phyloP scores from a whole-genome alignment of 2,888 invertebrate genomes.

The Stictocephala bisonia region DNA sequence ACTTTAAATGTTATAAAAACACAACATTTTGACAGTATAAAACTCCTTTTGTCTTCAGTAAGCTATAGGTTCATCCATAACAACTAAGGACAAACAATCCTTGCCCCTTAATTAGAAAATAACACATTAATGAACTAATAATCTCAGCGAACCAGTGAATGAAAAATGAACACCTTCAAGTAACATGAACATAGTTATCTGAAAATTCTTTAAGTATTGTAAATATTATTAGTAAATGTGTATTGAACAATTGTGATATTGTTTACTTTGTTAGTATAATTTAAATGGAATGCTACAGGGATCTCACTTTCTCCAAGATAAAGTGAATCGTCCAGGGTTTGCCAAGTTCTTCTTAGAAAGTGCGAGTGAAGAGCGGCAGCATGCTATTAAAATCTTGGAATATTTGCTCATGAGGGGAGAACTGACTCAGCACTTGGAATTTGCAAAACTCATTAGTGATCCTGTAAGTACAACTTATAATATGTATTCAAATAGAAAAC shows the following conservation, averaged over 20 bases:
- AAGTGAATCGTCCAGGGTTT: conserved; percentile 86
- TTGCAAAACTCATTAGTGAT: conserved; percentile 64
- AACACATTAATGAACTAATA: too few relatives aligned
- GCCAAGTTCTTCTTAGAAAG: conserved; percentile 87
- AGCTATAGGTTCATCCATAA: too few relatives aligned
- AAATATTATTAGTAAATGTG: not conserved
- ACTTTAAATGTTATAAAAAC: too few relatives aligned
- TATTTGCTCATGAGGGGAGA: conserved; percentile 89
- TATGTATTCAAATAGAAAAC: too few relatives aligned
- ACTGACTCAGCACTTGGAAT: conserved; percentile 68
- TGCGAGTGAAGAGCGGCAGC: conserved; percentile 87
- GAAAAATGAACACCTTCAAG: too few relatives aligned
- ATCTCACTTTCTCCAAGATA: conserved; percentile 82
- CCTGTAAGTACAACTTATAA: conserved; percentile 63
- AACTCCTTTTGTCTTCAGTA: too few relatives aligned
- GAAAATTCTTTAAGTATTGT: too few relatives aligned
- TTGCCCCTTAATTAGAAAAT: too few relatives aligned
- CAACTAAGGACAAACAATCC: too few relatives aligned
- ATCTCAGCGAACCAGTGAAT: too few relatives aligned
- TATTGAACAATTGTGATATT: not conserved
- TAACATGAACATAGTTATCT: too few relatives aligned
- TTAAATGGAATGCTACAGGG: conserved; percentile 66
- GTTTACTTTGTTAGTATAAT: not conserved
- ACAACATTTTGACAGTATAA: too few relatives aligned
- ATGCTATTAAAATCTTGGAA: conserved; percentile 88